Percentiles rank a stretch among this genome's conserved stretches.
phyloP scores from a whole-genome alignment of 2,888 invertebrate species.

The Seladonia tumulorum region DNA sequence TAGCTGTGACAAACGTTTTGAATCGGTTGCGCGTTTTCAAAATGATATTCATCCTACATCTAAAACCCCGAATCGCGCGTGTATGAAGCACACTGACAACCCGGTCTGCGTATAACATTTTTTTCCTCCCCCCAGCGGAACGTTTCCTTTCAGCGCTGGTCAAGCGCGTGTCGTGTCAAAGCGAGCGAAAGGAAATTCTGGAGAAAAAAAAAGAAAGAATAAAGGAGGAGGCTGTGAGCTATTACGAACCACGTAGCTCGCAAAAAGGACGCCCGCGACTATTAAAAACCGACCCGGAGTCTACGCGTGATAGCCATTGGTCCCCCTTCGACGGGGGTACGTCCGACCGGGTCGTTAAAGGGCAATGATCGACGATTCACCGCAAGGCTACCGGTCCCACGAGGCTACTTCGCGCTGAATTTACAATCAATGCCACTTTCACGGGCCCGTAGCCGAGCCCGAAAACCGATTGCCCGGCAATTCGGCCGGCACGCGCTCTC shows the following conservation, averaged over 20 bases:
- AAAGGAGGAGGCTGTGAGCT: too few relatives aligned
- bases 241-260: background rate
- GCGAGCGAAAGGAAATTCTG: background rate
- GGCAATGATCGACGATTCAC: slow-evolving; percentile 66
- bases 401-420: slow-evolving; percentile 64
- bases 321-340: slow-evolving; percentile 33
- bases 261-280: too few relatives aligned
- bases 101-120: background rate
- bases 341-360: slow-evolving; percentile 59
- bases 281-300: background rate
- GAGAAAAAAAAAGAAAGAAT: too few relatives aligned
- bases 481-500: slow-evolving; percentile 16
- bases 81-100: background rate
- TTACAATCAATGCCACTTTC: slow-evolving; percentile 64
- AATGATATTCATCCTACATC: slow-evolving; percentile 34
- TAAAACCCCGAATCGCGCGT: background rate
- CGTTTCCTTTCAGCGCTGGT: background rate
- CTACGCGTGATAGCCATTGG: slow-evolving; percentile 16
- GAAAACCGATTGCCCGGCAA: slow-evolving; percentile 31
- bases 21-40: slow-evolving; percentile 39
- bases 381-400: slow-evolving; percentile 52
- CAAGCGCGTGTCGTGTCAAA: background rate
- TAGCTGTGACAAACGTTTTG: slow-evolving; percentile 46
- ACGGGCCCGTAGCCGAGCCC: slow-evolving; percentile 29
- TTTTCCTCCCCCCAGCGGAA: background rate